Conservation (phyloP, 2,113 vertebrate genomes). For the Gulo gulo region DNA sequence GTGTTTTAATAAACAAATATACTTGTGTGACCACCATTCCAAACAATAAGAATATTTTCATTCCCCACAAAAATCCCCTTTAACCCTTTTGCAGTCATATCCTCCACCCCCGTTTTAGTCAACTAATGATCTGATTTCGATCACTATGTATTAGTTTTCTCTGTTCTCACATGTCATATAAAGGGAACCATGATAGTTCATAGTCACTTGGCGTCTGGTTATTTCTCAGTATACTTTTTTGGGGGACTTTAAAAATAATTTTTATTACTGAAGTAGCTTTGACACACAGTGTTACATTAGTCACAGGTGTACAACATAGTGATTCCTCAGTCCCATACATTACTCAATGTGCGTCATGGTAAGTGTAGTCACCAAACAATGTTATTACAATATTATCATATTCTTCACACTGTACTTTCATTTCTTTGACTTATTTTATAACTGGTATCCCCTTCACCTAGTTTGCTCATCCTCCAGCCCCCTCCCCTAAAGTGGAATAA, state of each 20-base stretch:
- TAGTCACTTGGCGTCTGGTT: background rate
- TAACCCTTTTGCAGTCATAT: background rate
- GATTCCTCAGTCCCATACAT: background rate
- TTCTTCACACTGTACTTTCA: background rate
- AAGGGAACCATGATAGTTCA: background rate
- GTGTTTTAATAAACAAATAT: conserved; percentile 16
- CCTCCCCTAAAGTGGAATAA: background rate
- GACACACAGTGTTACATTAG: background rate
- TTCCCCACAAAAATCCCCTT: background rate
- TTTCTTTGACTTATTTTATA: background rate
- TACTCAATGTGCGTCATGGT: background rate
- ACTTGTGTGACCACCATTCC: background rate
- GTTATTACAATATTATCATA: background rate
- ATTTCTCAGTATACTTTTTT: background rate
- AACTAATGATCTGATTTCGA: background rate
- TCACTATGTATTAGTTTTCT: background rate
- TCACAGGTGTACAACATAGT: background rate
- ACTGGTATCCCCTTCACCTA: background rate
- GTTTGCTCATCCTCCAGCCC: background rate
- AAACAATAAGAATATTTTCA: background rate
- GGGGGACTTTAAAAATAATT: background rate
- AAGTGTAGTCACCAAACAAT: background rate
- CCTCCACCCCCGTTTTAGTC: background rate
- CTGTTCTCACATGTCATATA: background rate
- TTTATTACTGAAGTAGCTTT: background rate